Evolutionary conservation across 2,113 vertebrate species (phyloP).

Genomic region (Triplophysa tibetana): DNA sequence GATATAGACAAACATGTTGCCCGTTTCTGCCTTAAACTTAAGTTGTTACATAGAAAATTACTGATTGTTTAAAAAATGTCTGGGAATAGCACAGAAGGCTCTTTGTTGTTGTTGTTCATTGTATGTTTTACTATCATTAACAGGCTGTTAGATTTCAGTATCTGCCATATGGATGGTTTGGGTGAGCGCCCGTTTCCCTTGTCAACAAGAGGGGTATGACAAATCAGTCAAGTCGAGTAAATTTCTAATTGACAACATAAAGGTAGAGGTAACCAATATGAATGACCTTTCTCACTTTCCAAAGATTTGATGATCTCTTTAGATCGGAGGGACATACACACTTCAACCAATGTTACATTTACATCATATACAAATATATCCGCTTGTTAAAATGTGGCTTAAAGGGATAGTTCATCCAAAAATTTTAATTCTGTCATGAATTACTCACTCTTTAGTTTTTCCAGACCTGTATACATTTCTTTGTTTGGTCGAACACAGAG

Average conservation of each 20-base stretch:
- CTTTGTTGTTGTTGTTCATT: constrained; percentile 16
- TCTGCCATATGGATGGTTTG: constrained; percentile 16
- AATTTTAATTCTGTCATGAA: no score
- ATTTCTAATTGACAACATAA: constrained; percentile 11
- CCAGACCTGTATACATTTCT: no score
- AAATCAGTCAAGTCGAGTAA: background rate
- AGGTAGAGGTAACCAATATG: background rate
- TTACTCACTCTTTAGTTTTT: no score
- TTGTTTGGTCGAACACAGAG: no score
- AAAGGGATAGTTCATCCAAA: no score
- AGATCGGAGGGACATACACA: no score
- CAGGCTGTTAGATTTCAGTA: constrained; percentile 3
- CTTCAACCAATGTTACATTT: no score
- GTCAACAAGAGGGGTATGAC: constrained; percentile 13
- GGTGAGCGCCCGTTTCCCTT: background rate
- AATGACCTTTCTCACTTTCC: background rate
- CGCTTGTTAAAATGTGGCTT: no score
- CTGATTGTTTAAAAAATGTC: background rate
- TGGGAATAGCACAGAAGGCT: background rate
- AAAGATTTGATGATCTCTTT: no score
- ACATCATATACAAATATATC: no score
- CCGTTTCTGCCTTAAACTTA: background rate
- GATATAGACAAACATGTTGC: background rate
- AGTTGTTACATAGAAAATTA: background rate
- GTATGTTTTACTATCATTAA: constrained; percentile 5